Conservation (phyloP, 2,113 vertebrate species). For the Scolopax mira region DNA sequence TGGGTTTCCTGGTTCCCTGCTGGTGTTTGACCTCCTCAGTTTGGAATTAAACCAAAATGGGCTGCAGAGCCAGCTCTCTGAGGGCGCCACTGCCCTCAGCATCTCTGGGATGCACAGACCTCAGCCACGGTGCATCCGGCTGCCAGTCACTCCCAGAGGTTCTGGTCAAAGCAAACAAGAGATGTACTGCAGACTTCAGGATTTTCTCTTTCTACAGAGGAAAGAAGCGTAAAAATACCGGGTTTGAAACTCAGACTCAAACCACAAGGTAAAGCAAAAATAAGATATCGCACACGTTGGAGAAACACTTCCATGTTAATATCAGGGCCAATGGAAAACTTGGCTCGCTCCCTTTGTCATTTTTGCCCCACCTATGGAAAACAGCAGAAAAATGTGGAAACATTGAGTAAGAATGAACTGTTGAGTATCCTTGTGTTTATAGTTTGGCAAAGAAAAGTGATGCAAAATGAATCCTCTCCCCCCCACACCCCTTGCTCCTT, state of each 20-base stretch:
- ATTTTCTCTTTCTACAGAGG: background rate
- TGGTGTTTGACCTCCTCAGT: background rate
- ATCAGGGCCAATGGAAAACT: constrained; percentile 44
- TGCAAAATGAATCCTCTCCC: constrained; percentile 34
- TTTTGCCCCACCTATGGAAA: constrained; percentile 65
- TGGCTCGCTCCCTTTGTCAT: constrained; percentile 9
- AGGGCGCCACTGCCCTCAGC: background rate
- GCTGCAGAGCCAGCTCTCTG: background rate
- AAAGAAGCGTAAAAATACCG: background rate
- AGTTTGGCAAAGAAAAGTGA: constrained; percentile 43
- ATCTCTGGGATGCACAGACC: background rate
- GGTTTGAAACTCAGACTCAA: background rate
- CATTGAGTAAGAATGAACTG: constrained; percentile 50
- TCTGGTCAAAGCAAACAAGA: background rate
- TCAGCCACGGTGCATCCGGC: background rate
- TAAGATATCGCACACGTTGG: background rate
- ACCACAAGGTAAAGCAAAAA: constrained; percentile 1
- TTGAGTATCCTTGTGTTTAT: constrained; percentile 56
- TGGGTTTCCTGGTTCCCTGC: background rate
- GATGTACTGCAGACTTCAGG: background rate
- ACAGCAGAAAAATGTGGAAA: constrained; percentile 64
- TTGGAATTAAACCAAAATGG: background rate
- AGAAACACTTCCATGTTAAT: constrained; percentile 21
- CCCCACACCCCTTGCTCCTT: background rate
- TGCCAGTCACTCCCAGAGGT: background rate